phyloP scores from a whole-genome alignment of 2,797 vertebrate species.

The Eleutherodactylus coqui region DNA sequence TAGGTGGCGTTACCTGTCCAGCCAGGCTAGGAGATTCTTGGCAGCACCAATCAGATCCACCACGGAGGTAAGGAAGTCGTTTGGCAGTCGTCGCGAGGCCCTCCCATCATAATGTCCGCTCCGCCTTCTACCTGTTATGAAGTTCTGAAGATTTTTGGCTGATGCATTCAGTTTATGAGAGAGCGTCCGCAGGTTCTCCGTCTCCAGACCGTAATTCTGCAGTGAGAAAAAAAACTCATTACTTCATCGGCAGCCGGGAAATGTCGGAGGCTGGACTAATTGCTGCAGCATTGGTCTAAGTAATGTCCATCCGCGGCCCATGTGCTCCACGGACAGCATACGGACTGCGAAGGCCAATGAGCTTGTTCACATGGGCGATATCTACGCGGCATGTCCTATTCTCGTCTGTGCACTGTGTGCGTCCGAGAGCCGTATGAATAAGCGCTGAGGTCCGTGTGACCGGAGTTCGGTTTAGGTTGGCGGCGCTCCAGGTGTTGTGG shows the following conservation, averaged over 20 bases:
- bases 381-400: no score
- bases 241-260: neutral
- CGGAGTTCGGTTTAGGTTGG: no score
- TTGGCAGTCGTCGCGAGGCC: constrained; percentile 85
- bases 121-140: constrained; percentile 89
- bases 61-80: constrained; percentile 89
- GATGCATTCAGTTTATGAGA: constrained; percentile 91
- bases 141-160: constrained; percentile 92
- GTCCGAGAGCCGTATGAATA: no score
- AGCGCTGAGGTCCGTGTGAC: no score
- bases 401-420: no score
- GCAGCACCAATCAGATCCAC: constrained; percentile 91
- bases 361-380: no score
- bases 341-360: no score
- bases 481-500: no score
- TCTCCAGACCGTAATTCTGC: constrained; percentile 91
- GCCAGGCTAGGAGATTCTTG: constrained; percentile 90
- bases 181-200: constrained; percentile 88
- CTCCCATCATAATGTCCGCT: constrained; percentile 87
- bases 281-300: no score
- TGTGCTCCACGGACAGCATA: no score
- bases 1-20: constrained; percentile 83
- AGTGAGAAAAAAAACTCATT: constrained; percentile 54
- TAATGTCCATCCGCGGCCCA: no score
- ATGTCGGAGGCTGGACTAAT: neutral